These are phyloP conservation scores for Xenopus petersii DNA, from an alignment of 2,797 vertebrate genomes.

Conservation along the genomic window DNA sequence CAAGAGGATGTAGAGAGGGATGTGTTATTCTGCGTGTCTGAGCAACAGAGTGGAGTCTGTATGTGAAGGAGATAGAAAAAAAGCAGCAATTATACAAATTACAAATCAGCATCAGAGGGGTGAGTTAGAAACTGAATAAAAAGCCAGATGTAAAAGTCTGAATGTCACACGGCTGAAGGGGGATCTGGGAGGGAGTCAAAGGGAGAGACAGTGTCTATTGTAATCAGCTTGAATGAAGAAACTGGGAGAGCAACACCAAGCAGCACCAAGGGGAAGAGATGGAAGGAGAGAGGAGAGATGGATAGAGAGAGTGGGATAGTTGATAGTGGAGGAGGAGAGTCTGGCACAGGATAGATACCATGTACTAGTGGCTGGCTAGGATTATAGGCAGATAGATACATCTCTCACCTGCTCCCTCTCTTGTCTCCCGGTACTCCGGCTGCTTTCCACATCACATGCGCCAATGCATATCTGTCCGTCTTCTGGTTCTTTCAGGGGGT, in stretches of 20 bases:
- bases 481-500: conserved; percentile 14
- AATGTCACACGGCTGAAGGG: background rate
- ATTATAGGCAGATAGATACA: background rate
- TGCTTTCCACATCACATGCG: conserved; percentile 29
- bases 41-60: conserved; percentile 22
- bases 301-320: background rate
- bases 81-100: conserved; percentile 26
- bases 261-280: background rate
- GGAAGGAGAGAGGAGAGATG: background rate
- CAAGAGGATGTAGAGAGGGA: conserved; percentile 49
- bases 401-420: conserved; percentile 28
- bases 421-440: conserved; percentile 8
- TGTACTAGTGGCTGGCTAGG: background rate
- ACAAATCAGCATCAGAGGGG: conserved; percentile 48
- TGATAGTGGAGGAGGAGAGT: background rate
- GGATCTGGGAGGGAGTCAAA: background rate
- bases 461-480: conserved; percentile 24
- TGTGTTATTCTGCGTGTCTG: background rate
- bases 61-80: conserved; percentile 27
- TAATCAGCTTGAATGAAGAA: conserved; percentile 16
- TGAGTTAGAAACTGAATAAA: background rate
- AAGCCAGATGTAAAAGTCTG: conserved; percentile 21
- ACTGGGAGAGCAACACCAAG: conserved; percentile 18
- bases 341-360: background rate
- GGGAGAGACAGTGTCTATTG: conserved; percentile 26